Base-by-base conservation (phyloP, 2,797 vertebrate genomes). In the Amazonetta brasiliensis region DNA sequence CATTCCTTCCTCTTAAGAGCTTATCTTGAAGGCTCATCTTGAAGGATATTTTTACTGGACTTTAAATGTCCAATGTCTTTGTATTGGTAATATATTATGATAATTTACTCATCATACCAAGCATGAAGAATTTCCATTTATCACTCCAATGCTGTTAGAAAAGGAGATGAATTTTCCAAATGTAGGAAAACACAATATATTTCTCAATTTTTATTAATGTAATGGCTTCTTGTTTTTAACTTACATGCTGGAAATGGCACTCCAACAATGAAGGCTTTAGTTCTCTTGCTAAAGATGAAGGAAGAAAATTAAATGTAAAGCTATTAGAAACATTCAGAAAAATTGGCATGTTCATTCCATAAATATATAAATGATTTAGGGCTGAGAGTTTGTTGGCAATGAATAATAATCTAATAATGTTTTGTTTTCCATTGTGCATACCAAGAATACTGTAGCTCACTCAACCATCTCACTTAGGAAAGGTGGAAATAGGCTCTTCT, bases 221-320 rank as follows among this genome's bases (percentile, higher is more conserved):
- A 73, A 84, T 33, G 0, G 2, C 68, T 87, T 55, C 22, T 90
- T 78, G 19, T 41, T 93, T 94, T 91, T 87, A 43, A 39, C 50
- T 92, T 13, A 79, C 31, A 80, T 90, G 64, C 90, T 95, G 91
- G 86, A 96, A 75, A 77, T 91, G 84, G 58, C 77, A 92, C 77
- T 87, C 75, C 84, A 88, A 80, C 26, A 92, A 52, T 62, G 54
- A 71, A 56, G 62, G 2, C 72, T 79, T 86, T 58, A 33, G 15
- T 77, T 71, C 21, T 78, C 12, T 3, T 41, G 46, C 13, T 73
- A 23, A 67, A 68, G 37, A 64, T 33, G 59, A 80, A 79, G 35
- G 12, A 84, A 91, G 33, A 50, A 90, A 80, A 11, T 25, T 89
- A 69, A 89, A 87, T 37, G 23, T 60, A 23, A 86, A 58, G 21